These are phyloP conservation scores for Clarias platycephalus DNA, from an alignment of 2,797 vertebrate species.

Conservation along the genomic window DNA sequence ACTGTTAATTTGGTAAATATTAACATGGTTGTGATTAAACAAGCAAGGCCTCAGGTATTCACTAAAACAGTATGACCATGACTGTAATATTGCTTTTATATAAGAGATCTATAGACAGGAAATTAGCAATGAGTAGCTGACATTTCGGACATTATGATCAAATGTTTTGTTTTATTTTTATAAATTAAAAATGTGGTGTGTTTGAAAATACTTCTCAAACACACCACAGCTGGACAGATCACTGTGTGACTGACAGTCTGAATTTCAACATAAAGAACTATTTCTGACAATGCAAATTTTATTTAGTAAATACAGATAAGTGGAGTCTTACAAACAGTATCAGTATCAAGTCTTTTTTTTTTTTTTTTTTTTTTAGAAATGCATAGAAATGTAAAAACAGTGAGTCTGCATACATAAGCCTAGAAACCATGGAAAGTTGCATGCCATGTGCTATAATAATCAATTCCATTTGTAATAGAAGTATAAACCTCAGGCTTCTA, in stretches of 20 bases:
- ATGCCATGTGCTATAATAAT: background rate
- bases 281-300: background rate
- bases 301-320: background rate
- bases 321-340: background rate
- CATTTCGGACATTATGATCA: background rate
- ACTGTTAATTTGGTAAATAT: background rate
- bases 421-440: background rate
- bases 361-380: background rate
- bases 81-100: background rate
- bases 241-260: background rate
- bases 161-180: background rate
- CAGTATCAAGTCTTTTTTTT: background rate
- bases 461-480: background rate
- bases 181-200: no score
- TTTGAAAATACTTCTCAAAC: background rate
- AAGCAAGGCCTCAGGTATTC: background rate
- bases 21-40: background rate
- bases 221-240: background rate
- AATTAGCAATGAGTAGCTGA: background rate
- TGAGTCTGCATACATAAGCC: background rate
- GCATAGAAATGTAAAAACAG: background rate
- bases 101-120: background rate
- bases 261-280: background rate
- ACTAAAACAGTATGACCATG: background rate
- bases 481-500: background rate